phyloP scores from a whole-genome alignment of 2,797 vertebrate species.

The Martes flavigula region DNA sequence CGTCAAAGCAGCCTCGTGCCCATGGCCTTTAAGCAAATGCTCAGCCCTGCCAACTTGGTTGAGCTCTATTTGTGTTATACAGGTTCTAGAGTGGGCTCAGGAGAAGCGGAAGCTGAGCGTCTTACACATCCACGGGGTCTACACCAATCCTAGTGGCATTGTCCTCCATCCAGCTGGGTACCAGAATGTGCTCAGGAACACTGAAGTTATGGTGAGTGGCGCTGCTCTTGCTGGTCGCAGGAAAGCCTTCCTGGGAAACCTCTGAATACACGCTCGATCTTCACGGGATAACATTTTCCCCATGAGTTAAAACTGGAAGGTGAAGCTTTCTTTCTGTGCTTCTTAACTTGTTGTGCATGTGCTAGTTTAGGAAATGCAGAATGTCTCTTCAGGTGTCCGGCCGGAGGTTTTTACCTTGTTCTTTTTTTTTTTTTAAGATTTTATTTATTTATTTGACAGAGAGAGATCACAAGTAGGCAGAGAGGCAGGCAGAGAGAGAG shows the following conservation, averaged over 20 bases:
- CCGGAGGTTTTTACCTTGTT: neutral
- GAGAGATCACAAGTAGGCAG: too few species aligned
- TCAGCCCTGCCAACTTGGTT: neutral
- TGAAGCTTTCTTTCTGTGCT: neutral
- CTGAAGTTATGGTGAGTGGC: constrained; percentile 94
- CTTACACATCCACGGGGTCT: constrained; percentile 96
- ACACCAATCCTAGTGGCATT: constrained; percentile 97
- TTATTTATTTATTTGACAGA: too few species aligned
- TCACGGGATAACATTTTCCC: neutral
- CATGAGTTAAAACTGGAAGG: neutral
- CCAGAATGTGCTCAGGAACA: constrained; percentile 97
- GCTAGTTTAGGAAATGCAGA: neutral
- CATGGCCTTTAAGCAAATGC: neutral
- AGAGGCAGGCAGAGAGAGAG: too few species aligned
- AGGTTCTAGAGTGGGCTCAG: constrained; percentile 98
- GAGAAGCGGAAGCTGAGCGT: constrained; percentile 95
- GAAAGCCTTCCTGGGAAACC: neutral
- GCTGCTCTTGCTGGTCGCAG: neutral
- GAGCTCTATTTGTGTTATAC: constrained; percentile 2
- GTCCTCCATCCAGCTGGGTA: constrained; percentile 97
- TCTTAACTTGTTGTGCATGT: neutral
- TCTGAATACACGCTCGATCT: neutral
- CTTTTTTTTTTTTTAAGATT: too few species aligned
- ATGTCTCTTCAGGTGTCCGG: neutral
- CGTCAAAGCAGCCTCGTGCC: neutral